These are phyloP conservation scores for Apotomis turbidana DNA, from an alignment of 2,888 invertebrate species.

Conservation along the genomic window DNA sequence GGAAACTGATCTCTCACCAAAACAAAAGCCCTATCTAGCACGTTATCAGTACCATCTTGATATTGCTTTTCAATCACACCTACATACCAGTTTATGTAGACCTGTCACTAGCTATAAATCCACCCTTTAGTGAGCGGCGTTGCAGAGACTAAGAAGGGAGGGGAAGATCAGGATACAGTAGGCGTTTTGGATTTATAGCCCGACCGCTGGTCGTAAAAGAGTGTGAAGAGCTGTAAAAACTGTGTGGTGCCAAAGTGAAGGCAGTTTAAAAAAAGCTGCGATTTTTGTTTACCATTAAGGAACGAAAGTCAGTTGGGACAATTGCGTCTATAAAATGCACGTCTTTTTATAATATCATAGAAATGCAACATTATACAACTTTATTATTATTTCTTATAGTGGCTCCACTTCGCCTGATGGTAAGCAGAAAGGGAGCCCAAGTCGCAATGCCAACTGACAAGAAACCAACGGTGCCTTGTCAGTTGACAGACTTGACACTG, in stretches of 20 bases:
- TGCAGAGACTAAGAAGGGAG: background rate
- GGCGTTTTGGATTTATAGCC: conserved; percentile 39
- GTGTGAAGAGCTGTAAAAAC: conserved; percentile 42
- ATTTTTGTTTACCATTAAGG: background rate
- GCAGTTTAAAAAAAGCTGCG: conserved; percentile 7
- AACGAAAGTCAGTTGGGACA: too few relatives aligned
- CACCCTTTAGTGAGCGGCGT: background rate
- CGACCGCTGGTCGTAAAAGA: conserved; percentile 39
- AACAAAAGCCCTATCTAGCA: conserved; percentile 32
- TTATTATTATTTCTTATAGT: too few relatives aligned
- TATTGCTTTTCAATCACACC: conserved; percentile 41
- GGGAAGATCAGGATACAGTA: conserved; percentile 11
- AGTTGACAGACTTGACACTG: too few relatives aligned
- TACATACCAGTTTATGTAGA: conserved; percentile 21
- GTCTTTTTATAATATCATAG: too few relatives aligned
- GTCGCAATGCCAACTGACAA: too few relatives aligned
- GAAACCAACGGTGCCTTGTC: too few relatives aligned
- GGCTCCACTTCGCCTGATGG: too few relatives aligned
- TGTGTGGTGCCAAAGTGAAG: conserved; percentile 29
- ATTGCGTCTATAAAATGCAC: too few relatives aligned
- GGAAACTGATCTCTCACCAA: conserved; percentile 24
- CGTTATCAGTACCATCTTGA: conserved; percentile 40
- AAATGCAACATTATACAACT: too few relatives aligned
- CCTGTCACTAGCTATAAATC: background rate
- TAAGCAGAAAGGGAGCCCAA: too few relatives aligned